Base-by-base conservation (phyloP, 2,113 vertebrate species). In the Arenaria interpres region DNA sequence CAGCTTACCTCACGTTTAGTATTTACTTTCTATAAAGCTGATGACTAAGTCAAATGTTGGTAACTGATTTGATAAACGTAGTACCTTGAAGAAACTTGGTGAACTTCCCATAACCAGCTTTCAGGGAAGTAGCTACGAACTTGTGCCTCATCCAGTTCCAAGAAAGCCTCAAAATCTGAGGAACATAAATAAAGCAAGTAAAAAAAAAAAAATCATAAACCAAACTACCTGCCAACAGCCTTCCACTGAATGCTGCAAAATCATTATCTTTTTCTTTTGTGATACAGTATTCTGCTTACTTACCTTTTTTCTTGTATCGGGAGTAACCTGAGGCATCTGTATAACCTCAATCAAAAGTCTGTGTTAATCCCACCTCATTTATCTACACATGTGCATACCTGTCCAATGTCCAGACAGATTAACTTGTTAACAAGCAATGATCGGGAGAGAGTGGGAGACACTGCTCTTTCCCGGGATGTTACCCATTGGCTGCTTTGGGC, bases 101-200 rank as follows among this genome's bases (percentile, higher is more conserved):
- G 98, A 90, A 99, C 99, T 97, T 99, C 99, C 99, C 99, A 99
- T 33, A 99, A 89, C 99, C 99, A 99, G 84, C 99, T 99, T 94
- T 99, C 99, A 43, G 99, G 99, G 86, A 99, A 99, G 96, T 98
- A 99, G 95, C 99, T 99, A 37, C 99, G 98, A 79, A 99, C 97
- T 86, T 98, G 95, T 62, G 98, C 95, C 6, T 98, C 97, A 22
- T 81, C 96, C 54, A 95, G 33, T 46, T 98, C 98, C 69, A 98
- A 95, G 35, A 98, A 3, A 15, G 95, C 60, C 10, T 98, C 98
- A 67, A 98, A 48, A 32, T 97, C 99, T 99, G 91, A 54, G 57
- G 82, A 39, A 74, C 6, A 76, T 37, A 69, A 69, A 79, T 17
- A 77, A 81, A 89, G 54, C 41, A 67, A 48, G 39, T 85, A 43